Conservation (phyloP, 2,797 vertebrate genomes). For the Telmatherina bonti region DNA sequence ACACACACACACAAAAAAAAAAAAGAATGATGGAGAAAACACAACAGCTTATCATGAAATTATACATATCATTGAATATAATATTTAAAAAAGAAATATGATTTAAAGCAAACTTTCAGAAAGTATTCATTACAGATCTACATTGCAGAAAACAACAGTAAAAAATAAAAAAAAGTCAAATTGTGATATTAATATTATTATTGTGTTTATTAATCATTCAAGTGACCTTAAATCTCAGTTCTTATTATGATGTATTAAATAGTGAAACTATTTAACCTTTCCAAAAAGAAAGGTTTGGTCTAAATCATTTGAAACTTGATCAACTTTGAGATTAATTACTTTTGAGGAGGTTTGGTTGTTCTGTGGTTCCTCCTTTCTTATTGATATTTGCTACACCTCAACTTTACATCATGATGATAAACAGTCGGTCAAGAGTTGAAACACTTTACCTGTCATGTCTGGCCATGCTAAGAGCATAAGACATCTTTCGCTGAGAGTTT, state of each 20-base stretch:
- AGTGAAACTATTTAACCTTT: too few relatives aligned
- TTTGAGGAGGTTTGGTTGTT: background rate
- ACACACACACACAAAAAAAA: background rate
- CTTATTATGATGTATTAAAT: too few relatives aligned
- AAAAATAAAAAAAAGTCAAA: too few relatives aligned
- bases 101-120: too few relatives aligned
- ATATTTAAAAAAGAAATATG: too few relatives aligned
- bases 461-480: constrained; percentile 76
- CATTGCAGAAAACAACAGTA: background rate
- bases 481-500: constrained; percentile 87
- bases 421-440: background rate
- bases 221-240: too few relatives aligned
- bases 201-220: too few relatives aligned
- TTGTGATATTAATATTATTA: too few relatives aligned
- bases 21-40: too few relatives aligned
- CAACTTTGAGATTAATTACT: background rate
- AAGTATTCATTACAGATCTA: too few relatives aligned
- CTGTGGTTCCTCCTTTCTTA: background rate
- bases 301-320: background rate
- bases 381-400: background rate
- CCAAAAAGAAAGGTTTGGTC: background rate
- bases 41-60: too few relatives aligned
- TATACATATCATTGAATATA: too few relatives aligned
- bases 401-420: background rate
- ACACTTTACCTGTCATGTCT: constrained; percentile 71